Base-by-base conservation (phyloP, 1,140 invertebrate genomes). In the Mya arenaria region DNA sequence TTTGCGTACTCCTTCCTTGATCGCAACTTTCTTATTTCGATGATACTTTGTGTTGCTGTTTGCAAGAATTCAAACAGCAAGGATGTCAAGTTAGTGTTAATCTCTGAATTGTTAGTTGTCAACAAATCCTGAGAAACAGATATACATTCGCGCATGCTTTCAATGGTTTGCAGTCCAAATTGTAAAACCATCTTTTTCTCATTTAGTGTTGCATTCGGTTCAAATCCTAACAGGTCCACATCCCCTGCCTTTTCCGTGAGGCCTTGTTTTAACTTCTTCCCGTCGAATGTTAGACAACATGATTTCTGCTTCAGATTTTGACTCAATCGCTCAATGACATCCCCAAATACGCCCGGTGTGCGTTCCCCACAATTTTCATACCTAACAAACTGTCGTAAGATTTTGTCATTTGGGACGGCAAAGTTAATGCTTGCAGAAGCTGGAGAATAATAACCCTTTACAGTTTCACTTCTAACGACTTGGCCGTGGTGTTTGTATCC, bases 401-500 rank as follows among this genome's bases (percentile, higher is more conserved):
- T 52, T 6, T 56, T 80, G 19, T 41, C n/a, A n/a, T 80, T 60
- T 55, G 83, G 75, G 32, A 81, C 62, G 19, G 69, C 83, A 69
- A 84, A 80, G 41, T 80, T 80, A 44, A 74, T 63, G 36, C 39
- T 63, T 25, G 69, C 65, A 39, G 41, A 23, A 25, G 65, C 30
- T 44, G 62, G 77, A 2, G 58, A 56, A n/a, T 58, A 60, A 44
- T 1, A 39, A 1, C 74, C 62, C 23, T n/a, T 34, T 13, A n/a
- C 32, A 25, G 71, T 39, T 36, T 65, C 39, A n/a, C 65, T 56
- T 34, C 34, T 4, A 66, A 79, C 19, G 15, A 55, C 25, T n/a
- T 66, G 74, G 15, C 56, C 71, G 28, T 80, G 30, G 72, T 60
- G 72, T 56, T 84, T 84, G 36, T 68, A 84, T 37, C 83, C 75